Evolutionary conservation across 2,797 vertebrate species (phyloP).

Genomic region (Semotilus atromaculatus): DNA sequence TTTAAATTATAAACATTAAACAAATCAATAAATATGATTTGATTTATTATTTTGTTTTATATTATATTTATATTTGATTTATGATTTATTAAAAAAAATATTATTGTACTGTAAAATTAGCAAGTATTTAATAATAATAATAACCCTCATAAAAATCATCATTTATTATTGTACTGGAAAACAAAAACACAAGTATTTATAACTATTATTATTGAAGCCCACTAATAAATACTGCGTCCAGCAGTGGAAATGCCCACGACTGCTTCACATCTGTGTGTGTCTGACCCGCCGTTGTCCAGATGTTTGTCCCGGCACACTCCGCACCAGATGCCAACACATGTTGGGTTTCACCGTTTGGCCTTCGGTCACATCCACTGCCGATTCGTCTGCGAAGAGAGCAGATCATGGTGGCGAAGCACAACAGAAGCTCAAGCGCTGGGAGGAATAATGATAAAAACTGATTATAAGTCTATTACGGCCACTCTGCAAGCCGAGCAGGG

Average conservation of each 20-base stretch:
- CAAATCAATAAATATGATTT: too few species aligned
- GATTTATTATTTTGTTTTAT: too few species aligned
- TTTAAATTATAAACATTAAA: background rate
- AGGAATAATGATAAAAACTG: constrained; percentile 61
- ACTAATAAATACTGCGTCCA: background rate
- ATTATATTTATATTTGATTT: too few species aligned
- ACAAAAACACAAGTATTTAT: background rate
- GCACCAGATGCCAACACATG: constrained; percentile 56
- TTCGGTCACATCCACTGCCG: background rate
- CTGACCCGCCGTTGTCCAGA: background rate
- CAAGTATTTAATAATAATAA: background rate
- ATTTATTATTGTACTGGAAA: background rate
- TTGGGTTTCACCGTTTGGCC: constrained; percentile 26
- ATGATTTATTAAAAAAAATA: too few species aligned
- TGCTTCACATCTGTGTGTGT: too few species aligned
- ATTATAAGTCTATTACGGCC: constrained; percentile 69
- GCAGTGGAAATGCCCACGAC: background rate
- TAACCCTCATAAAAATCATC: background rate
- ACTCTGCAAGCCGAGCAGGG: constrained; percentile 55
- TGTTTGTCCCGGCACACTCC: background rate
- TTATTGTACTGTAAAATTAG: background rate
- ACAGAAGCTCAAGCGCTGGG: constrained; percentile 48
- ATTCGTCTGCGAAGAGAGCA: background rate
- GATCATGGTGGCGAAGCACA: constrained; percentile 3
- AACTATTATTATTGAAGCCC: background rate